phyloP scores from a whole-genome alignment of 2,888 invertebrate genomes.

The Pardosa pseudoannulata region DNA sequence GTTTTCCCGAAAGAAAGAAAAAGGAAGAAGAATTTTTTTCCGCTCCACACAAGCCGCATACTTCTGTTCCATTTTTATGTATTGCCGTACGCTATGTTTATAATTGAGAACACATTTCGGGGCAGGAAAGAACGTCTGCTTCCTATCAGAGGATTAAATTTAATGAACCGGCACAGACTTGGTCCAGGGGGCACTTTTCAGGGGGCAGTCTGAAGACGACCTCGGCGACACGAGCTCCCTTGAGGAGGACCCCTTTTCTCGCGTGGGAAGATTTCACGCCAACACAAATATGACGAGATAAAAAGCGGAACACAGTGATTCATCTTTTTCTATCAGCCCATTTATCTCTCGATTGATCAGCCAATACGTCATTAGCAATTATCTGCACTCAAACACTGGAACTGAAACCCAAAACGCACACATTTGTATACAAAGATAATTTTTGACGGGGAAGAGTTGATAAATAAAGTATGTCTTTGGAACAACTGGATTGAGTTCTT shows the following conservation, averaged over 20 bases:
- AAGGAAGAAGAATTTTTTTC: too few species aligned
- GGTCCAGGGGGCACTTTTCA: neutral
- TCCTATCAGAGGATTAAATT: slow-evolving; percentile 60
- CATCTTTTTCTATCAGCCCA: too few species aligned
- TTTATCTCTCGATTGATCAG: too few species aligned
- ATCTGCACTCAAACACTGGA: neutral
- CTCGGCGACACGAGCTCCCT: neutral
- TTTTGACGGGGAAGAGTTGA: too few species aligned
- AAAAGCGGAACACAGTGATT: neutral
- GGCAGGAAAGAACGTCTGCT: slow-evolving; percentile 3
- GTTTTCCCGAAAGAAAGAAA: too few species aligned
- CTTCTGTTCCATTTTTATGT: neutral
- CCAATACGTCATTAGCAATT: neutral
- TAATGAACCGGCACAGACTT: slow-evolving; percentile 32
- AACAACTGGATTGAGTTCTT: too few species aligned
- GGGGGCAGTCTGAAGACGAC: neutral
- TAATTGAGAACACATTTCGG: neutral
- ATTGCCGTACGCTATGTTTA: too few species aligned
- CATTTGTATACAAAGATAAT: too few species aligned
- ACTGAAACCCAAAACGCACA: too few species aligned
- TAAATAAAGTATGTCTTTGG: too few species aligned
- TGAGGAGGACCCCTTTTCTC: neutral
- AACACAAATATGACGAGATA: slow-evolving; percentile 5
- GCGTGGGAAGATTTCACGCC: neutral
- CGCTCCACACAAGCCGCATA: neutral